Evolutionary conservation across 2,888 invertebrate species (phyloP).

Genomic region (Andrena flavipes): DNA sequence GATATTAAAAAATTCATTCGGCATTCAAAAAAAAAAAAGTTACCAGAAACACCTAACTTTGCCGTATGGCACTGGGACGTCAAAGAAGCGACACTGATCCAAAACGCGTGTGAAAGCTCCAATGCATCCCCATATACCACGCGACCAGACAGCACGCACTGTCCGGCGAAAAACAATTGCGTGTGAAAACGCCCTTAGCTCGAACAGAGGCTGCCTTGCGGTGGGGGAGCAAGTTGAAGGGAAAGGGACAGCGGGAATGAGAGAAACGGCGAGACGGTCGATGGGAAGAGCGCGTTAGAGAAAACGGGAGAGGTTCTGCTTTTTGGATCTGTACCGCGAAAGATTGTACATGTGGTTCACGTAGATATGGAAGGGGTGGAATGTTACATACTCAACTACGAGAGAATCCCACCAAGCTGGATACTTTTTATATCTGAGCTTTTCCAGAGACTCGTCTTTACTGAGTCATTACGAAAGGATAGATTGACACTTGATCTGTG

Average conservation of each 20-base stretch:
- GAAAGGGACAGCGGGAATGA: constrained; percentile 41
- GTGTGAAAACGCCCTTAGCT: constrained; percentile 4
- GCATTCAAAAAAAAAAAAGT: too few species aligned
- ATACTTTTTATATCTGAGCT: background rate
- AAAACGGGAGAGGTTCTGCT: constrained; percentile 48
- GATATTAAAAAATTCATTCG: too few species aligned
- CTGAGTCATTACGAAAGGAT: too few species aligned
- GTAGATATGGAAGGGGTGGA: background rate
- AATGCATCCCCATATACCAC: too few species aligned
- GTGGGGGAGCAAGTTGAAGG: constrained; percentile 4
- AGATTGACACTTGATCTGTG: too few species aligned
- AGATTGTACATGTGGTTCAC: constrained; percentile 20
- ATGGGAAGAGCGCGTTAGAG: constrained; percentile 37
- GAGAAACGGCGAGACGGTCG: constrained; percentile 30
- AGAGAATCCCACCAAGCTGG: background rate
- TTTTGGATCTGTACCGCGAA: constrained; percentile 56
- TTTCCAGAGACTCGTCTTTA: too few species aligned
- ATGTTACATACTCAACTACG: constrained; percentile 13
- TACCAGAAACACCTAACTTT: too few species aligned
- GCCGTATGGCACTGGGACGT: too few species aligned
- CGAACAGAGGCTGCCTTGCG: constrained; percentile 21
- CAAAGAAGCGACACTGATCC: too few species aligned
- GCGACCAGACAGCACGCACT: too few species aligned
- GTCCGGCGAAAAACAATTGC: too few species aligned
- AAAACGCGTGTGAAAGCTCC: too few species aligned